phyloP scores from a whole-genome alignment of 2,888 invertebrate genomes.

The Lochmaea crataegi region DNA sequence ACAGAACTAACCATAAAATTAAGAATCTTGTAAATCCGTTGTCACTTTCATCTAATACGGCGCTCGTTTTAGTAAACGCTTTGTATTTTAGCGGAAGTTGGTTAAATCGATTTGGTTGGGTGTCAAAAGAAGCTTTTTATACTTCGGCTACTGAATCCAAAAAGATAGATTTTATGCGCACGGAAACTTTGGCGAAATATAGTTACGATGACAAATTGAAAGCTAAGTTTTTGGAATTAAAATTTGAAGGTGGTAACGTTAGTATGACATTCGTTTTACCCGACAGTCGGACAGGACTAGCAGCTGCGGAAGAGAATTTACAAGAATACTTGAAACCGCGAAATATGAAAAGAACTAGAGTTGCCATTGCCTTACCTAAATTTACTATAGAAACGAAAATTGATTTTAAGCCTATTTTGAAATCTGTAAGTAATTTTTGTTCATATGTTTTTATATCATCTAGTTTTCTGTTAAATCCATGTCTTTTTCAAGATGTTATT shows the following conservation, averaged over 20 bases:
- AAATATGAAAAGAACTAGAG: conserved; percentile 12
- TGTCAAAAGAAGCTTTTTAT: conserved; percentile 52
- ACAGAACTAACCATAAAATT: conserved; percentile 60
- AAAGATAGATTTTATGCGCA: conserved; percentile 56
- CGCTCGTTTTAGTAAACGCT: conserved; percentile 59
- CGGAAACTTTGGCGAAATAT: conserved; percentile 46
- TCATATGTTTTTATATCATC: too few species aligned
- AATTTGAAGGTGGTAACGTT: conserved; percentile 47
- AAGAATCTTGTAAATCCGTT: conserved; percentile 53
- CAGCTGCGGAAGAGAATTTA: conserved; percentile 39
- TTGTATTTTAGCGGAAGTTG: conserved; percentile 60
- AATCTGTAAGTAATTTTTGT: conserved; percentile 39
- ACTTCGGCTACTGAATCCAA: conserved; percentile 44
- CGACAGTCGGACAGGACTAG: conserved; percentile 47
- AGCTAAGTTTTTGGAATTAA: conserved; percentile 54
- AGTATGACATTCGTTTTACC: conserved; percentile 52
- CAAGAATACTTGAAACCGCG: conserved; percentile 35
- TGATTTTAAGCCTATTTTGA: conserved; percentile 45
- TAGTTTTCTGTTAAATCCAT: too few species aligned
- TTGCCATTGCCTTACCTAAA: conserved; percentile 48
- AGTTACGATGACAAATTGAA: conserved; percentile 49
- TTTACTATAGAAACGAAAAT: conserved; percentile 45
- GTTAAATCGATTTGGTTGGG: conserved; percentile 50
- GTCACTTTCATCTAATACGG: conserved; percentile 48
- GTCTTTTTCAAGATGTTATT: too few species aligned